A percentile compares a stretch with the other conserved stretches of the same genome.
Conservation (phyloP, 1,140 invertebrate genomes). For the Drosophila subobscura region DNA sequence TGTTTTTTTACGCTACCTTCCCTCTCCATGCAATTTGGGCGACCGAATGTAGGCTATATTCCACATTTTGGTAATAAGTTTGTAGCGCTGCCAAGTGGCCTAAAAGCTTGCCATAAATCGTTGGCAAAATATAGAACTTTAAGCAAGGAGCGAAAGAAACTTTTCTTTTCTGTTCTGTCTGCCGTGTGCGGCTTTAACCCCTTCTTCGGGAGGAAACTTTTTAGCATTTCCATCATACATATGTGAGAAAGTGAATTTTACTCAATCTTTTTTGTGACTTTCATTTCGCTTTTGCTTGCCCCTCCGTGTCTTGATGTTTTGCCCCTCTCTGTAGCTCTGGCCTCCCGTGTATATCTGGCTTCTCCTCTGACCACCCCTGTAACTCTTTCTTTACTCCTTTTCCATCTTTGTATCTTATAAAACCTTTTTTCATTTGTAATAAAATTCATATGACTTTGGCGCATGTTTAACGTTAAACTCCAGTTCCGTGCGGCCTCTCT, state of each 20-base stretch:
- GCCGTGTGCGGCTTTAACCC: slow-evolving; percentile 43
- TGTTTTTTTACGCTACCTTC: slow-evolving; percentile 38
- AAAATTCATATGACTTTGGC: slow-evolving; percentile 80
- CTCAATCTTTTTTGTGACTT: neutral
- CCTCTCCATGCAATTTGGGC: neutral
- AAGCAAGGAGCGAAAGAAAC: neutral
- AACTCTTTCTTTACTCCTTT: too few relatives aligned
- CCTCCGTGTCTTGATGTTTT: too few relatives aligned
- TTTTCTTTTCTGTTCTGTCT: too few relatives aligned
- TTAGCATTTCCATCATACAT: slow-evolving; percentile 57
- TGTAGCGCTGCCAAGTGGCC: slow-evolving; percentile 51
- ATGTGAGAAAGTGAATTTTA: slow-evolving; percentile 26
- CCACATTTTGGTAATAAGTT: slow-evolving; percentile 61
- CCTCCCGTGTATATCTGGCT: too few relatives aligned
- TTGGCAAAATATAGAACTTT: slow-evolving; percentile 23
- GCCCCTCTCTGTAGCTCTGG: too few relatives aligned
- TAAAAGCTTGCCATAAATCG: slow-evolving; percentile 59
- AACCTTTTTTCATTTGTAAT: slow-evolving; percentile 75
- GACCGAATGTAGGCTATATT: slow-evolving; percentile 53
- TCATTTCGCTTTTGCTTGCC: too few relatives aligned
- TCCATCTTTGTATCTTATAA: slow-evolving; percentile 25
- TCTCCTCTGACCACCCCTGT: too few relatives aligned
- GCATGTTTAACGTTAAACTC: slow-evolving; percentile 72
- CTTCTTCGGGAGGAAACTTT: slow-evolving; percentile 17
- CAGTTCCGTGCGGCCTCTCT: neutral